Evolutionary conservation across 1,140 invertebrate species (phyloP).

Genomic region (Camponotus pennsylvanicus): DNA sequence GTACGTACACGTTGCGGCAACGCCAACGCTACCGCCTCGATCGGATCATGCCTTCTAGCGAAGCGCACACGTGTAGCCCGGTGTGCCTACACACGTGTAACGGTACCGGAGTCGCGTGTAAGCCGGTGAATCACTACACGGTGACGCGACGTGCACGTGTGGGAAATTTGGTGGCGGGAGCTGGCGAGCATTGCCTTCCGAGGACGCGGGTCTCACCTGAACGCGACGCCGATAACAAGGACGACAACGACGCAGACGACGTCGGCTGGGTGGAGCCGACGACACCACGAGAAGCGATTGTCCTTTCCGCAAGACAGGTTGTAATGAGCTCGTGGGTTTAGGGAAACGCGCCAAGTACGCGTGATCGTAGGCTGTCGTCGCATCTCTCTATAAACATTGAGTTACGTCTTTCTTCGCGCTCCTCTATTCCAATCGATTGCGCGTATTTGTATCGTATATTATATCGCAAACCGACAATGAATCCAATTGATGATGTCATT

Average conservation of each 20-base stretch:
- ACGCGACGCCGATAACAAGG: slow-evolving; percentile 30
- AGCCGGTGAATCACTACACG: slow-evolving; percentile 75
- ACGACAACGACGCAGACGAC: slow-evolving; percentile 9
- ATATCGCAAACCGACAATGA: not conserved
- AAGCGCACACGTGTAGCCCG: slow-evolving; percentile 60
- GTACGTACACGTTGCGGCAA: not conserved
- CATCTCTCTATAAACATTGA: slow-evolving; percentile 19
- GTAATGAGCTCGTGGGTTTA: slow-evolving; percentile 52
- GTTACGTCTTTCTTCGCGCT: slow-evolving; percentile 50
- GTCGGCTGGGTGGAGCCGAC: slow-evolving; percentile 51
- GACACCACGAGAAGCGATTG: slow-evolving; percentile 46
- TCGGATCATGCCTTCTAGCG: slow-evolving; percentile 34
- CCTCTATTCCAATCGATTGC: slow-evolving; percentile 29
- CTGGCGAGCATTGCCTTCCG: slow-evolving; percentile 35
- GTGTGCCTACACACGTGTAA: slow-evolving; percentile 72
- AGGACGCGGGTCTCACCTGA: slow-evolving; percentile 57
- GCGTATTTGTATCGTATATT: slow-evolving; percentile 36
- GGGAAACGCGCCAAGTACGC: slow-evolving; percentile 33
- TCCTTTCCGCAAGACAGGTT: slow-evolving; percentile 68
- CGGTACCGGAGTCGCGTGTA: slow-evolving; percentile 74
- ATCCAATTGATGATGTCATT: slow-evolving; percentile 44
- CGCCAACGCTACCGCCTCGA: not conserved
- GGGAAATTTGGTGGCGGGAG: slow-evolving; percentile 57
- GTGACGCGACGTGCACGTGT: slow-evolving; percentile 53
- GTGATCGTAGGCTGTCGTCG: slow-evolving; percentile 29